A percentile compares a stretch with the other conserved stretches of the same genome.
Evolutionary conservation across 2,113 vertebrate species (phyloP).

Genomic region (Halichoeres trimaculatus): DNA sequence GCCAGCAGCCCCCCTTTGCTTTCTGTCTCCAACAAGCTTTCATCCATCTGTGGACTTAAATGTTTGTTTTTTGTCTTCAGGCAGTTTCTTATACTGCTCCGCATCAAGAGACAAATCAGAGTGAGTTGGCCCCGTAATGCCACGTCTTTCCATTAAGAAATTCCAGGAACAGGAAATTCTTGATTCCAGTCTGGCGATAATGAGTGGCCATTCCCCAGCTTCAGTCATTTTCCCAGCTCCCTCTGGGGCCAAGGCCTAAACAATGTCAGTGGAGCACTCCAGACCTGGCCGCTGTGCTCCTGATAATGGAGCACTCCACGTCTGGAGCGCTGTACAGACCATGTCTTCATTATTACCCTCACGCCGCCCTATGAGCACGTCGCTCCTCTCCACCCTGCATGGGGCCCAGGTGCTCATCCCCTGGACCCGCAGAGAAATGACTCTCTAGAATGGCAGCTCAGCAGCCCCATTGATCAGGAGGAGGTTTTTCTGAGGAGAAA

Average conservation of each 20-base stretch:
- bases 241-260: slow-evolving; percentile 70
- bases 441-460: slow-evolving; percentile 69
- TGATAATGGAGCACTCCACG: slow-evolving; percentile 75
- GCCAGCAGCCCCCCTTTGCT: slow-evolving; percentile 47
- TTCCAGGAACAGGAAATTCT: slow-evolving; percentile 78
- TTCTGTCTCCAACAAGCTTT: slow-evolving; percentile 37
- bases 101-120: slow-evolving; percentile 32
- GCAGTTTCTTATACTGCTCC: slow-evolving; percentile 3
- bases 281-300: slow-evolving; percentile 56
- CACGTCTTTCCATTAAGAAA: slow-evolving; percentile 51
- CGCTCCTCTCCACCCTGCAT: slow-evolving; percentile 55
- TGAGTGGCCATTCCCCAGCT: slow-evolving; percentile 73
- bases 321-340: slow-evolving; percentile 68
- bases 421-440: slow-evolving; percentile 59
- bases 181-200: slow-evolving; percentile 81
- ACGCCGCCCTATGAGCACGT: slow-evolving; percentile 61
- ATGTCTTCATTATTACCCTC: slow-evolving; percentile 77
- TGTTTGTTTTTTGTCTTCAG: slow-evolving; percentile 28
- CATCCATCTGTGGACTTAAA: slow-evolving; percentile 12
- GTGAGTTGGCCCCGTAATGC: slow-evolving; percentile 20
- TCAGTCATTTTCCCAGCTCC: slow-evolving; percentile 71
- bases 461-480: slow-evolving; percentile 58
- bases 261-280: slow-evolving; percentile 79
- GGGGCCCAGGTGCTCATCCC: slow-evolving; percentile 71
- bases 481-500: slow-evolving; percentile 36